phyloP scores from a whole-genome alignment of 2,113 vertebrate genomes.

The Balaeniceps rex region DNA sequence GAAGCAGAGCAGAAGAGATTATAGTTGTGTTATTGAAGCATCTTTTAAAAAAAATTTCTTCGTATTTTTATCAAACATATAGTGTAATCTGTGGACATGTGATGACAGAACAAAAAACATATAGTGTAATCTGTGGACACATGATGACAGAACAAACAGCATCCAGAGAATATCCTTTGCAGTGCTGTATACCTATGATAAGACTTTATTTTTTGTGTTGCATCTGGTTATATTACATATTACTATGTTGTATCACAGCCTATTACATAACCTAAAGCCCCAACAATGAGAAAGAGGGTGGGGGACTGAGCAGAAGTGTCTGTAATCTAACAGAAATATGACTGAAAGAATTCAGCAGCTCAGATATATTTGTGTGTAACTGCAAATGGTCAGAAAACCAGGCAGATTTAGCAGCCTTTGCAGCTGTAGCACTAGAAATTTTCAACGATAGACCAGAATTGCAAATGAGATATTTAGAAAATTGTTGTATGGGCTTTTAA shows the following conservation, averaged over 20 bases:
- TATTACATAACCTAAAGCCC: not conserved
- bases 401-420: not conserved
- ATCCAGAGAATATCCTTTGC: not conserved
- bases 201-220: not conserved
- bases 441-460: not conserved
- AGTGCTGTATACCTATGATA: not conserved
- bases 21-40: not conserved
- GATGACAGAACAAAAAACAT: accelerated
- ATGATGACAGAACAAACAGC: not conserved
- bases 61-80: not conserved
- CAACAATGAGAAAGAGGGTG: not conserved
- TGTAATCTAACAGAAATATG: not conserved
- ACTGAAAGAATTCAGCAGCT: not conserved
- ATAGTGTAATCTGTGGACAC: not conserved
- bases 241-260: not conserved
- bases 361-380: not conserved
- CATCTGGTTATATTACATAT: not conserved
- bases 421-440: not conserved
- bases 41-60: not conserved
- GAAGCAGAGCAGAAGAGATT: not conserved
- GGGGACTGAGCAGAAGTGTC: not conserved
- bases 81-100: not conserved
- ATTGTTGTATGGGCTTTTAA: not conserved
- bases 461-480: slow-evolving; percentile 31
- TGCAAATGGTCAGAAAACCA: not conserved